phyloP scores from a whole-genome alignment of 2,888 invertebrate genomes.

The Clanis bilineata region DNA sequence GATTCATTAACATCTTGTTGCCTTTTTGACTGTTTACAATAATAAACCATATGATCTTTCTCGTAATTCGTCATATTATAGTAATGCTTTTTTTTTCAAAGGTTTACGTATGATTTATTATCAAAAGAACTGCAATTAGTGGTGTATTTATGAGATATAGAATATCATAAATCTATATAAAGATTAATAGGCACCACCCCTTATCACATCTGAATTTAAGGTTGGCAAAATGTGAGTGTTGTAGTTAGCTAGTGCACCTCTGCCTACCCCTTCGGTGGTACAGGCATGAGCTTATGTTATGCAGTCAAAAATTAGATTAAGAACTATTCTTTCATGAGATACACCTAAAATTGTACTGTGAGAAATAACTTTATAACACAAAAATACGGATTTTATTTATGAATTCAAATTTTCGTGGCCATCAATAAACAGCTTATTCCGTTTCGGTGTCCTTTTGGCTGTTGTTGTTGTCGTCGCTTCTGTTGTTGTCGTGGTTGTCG shows the following conservation, averaged over 20 bases:
- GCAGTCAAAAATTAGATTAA: too few species aligned
- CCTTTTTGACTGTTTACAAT: background rate
- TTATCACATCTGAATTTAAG: too few species aligned
- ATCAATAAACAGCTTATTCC: conserved; percentile 13
- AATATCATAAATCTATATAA: too few species aligned
- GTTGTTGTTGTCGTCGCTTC: conserved; percentile 21
- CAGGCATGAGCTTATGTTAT: too few species aligned
- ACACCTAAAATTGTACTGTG: background rate
- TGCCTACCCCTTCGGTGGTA: too few species aligned
- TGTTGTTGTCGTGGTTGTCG: conserved; percentile 21
- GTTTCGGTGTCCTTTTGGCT: conserved; percentile 4
- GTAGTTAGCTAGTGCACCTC: too few species aligned
- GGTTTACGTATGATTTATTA: too few species aligned
- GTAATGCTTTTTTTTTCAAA: background rate
- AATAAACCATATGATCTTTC: background rate
- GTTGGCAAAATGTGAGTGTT: too few species aligned
- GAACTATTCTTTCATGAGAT: too few species aligned
- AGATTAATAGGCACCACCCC: too few species aligned
- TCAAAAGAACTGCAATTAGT: too few species aligned
- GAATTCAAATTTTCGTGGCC: conserved; percentile 19
- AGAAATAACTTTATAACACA: background rate
- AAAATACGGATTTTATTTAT: background rate
- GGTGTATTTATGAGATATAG: too few species aligned
- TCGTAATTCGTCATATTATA: background rate
- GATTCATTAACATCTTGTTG: conserved; percentile 3